Percentiles rank a stretch among this genome's conserved stretches.
Conservation (phyloP, 92 coral and sea anemone species). For the Blastomussa wellsi region DNA sequence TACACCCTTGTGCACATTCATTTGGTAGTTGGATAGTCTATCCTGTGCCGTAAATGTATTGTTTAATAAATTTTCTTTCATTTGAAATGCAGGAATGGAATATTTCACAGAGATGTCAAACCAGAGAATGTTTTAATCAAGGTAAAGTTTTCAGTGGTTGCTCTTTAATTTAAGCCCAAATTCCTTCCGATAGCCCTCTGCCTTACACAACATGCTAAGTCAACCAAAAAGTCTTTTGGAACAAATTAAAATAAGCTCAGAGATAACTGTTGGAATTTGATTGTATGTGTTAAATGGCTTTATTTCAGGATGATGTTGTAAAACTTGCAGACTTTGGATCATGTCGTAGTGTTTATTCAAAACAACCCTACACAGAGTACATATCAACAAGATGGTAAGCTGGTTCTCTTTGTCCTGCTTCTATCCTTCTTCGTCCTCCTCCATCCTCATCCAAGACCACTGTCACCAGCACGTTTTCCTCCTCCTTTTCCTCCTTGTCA, state of each 20-base stretch:
- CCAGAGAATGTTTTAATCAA: conserved; percentile 96
- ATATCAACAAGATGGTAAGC: conserved; percentile 96
- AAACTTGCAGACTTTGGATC: conserved; percentile 99
- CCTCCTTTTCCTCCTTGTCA: too few species aligned
- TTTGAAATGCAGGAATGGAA: conserved; percentile 80
- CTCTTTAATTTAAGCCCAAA: not conserved
- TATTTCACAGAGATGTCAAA: conserved; percentile 97
- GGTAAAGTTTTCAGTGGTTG: conserved; percentile 46
- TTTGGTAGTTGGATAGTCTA: too few species aligned
- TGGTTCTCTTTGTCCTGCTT: not conserved
- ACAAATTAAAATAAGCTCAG: not conserved
- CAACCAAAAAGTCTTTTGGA: not conserved
- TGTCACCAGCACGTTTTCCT: too few species aligned
- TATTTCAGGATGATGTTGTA: conserved; percentile 85
- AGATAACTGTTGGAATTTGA: too few species aligned
- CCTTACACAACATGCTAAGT: too few species aligned
- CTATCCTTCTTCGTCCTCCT: too few species aligned
- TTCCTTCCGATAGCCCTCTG: not conserved
- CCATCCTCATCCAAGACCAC: too few species aligned
- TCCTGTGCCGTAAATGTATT: too few species aligned
- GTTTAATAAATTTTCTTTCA: not conserved
- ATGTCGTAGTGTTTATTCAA: conserved; percentile 97
- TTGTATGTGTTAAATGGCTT: not conserved
- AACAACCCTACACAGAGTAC: conserved; percentile 98
- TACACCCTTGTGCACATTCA: too few species aligned